Percentiles rank a stretch among this genome's conserved stretches.
Conservation (phyloP, 2,113 vertebrate species). For the Oostethus manadensis region DNA sequence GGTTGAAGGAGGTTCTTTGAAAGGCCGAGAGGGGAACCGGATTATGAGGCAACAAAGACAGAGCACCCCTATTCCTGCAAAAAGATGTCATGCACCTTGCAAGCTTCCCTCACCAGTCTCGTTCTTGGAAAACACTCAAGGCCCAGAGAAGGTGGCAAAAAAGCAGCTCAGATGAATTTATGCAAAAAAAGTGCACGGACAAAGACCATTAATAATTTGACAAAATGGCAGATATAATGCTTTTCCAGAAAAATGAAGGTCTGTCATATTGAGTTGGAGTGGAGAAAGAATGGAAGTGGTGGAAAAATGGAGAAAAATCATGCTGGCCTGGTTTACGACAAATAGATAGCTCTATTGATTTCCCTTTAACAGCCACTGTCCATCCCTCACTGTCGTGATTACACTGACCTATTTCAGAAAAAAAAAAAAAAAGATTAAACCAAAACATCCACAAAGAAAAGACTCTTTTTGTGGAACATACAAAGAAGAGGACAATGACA, state of each 20-base stretch:
- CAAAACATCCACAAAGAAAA: conserved; percentile 69
- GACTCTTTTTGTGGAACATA: conserved; percentile 66
- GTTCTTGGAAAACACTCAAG: conserved; percentile 42
- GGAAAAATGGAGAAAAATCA: conserved; percentile 74
- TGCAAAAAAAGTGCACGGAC: conserved; percentile 63
- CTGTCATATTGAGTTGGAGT: conserved; percentile 65
- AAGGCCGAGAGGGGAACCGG: conserved; percentile 63
- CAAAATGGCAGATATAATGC: conserved; percentile 67
- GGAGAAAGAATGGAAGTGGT: conserved; percentile 55
- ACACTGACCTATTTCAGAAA: conserved; percentile 76
- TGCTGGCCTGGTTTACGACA: conserved; percentile 77
- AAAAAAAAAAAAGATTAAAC: conserved; percentile 73
- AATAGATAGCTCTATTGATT: conserved; percentile 81
- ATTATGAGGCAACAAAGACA: conserved; percentile 69
- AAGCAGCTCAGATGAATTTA: conserved; percentile 52
- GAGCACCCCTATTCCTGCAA: conserved; percentile 33
- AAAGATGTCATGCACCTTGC: conserved; percentile 40
- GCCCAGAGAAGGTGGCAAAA: conserved; percentile 48
- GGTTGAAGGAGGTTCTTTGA: conserved; percentile 63
- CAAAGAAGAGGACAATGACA: conserved; percentile 68
- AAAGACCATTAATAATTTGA: conserved; percentile 68
- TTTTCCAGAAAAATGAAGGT: conserved; percentile 67
- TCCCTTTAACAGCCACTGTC: conserved; percentile 70
- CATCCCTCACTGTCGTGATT: conserved; percentile 75
- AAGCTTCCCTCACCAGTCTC: conserved; percentile 24